Conservation (phyloP, 2,888 invertebrate genomes). For the Marronus borbonicus region DNA sequence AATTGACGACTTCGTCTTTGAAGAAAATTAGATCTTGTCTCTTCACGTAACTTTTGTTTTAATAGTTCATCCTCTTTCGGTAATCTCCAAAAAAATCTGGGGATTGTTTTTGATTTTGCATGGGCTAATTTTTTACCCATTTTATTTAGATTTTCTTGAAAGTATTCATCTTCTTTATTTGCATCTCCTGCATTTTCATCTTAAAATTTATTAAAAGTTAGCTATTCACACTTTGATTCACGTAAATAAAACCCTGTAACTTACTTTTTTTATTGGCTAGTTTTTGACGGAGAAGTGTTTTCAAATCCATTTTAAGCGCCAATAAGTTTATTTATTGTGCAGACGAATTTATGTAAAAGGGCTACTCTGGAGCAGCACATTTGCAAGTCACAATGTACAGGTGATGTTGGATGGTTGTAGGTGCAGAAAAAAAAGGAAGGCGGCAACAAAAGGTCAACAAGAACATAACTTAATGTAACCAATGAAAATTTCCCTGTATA, state of each 20-base stretch:
- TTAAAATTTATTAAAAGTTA: conserved; percentile 11
- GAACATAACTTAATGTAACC: no score
- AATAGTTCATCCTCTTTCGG: conserved; percentile 85
- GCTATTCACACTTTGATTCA: background rate
- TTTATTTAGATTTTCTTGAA: conserved; percentile 61
- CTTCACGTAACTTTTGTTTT: conserved; percentile 88
- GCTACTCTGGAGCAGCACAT: no score
- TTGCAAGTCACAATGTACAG: no score
- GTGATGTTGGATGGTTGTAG: no score
- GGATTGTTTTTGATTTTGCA: conserved; percentile 76
- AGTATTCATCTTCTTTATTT: conserved; percentile 64
- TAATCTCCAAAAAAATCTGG: conserved; percentile 83
- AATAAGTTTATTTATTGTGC: no score
- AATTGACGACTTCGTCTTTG: conserved; percentile 89
- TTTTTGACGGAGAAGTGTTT: conserved; percentile 72
- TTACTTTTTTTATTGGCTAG: conserved; percentile 66
- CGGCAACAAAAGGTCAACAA: no score
- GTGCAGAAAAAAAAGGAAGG: no score
- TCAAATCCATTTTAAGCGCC: conserved; percentile 67
- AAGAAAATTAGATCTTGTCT: conserved; percentile 89
- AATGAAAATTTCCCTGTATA: no score
- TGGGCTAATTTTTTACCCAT: conserved; percentile 58
- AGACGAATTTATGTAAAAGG: no score
- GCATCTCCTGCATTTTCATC: conserved; percentile 22
- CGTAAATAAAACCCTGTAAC: background rate